Evolutionary conservation across 1,140 invertebrate species (phyloP).

Genomic region (Bombus consobrinus): DNA sequence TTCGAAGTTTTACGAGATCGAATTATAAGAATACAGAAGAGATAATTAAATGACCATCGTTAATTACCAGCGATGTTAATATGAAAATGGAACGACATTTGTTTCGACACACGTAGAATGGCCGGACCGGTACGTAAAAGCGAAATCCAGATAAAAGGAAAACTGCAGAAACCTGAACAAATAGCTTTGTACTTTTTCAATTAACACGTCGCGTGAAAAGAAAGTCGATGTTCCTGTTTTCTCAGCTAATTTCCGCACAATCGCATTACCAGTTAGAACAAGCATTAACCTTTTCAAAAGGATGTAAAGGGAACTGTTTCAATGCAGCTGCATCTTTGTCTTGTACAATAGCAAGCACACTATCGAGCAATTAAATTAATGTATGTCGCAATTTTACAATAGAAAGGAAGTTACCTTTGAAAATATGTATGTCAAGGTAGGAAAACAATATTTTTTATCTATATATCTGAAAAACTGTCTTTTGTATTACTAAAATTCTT

Average conservation of each 20-base stretch:
- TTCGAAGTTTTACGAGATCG: background rate
- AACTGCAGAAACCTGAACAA: conserved; percentile 9
- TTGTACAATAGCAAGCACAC: background rate
- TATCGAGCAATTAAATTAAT: conserved; percentile 19
- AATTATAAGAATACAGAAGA: background rate
- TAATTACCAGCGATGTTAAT: background rate
- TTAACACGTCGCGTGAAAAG: conserved; percentile 26
- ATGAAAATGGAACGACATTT: conserved; percentile 1
- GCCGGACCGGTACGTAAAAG: background rate
- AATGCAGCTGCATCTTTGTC: background rate
- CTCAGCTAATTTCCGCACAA: conserved; percentile 27
- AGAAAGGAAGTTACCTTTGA: background rate
- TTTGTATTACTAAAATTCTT: background rate
- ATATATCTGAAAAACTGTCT: too few species aligned
- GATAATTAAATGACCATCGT: background rate
- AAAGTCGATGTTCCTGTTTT: conserved; percentile 13
- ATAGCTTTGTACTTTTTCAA: conserved; percentile 38
- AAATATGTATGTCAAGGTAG: background rate
- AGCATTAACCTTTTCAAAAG: conserved; percentile 14
- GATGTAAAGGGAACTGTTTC: background rate
- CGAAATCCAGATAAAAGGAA: conserved; percentile 15
- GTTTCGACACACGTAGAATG: background rate
- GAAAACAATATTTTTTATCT: background rate
- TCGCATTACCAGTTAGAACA: background rate
- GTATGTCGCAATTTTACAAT: background rate